Conservation (phyloP, 2,888 invertebrate species). For the Ochropleura leucogaster region DNA sequence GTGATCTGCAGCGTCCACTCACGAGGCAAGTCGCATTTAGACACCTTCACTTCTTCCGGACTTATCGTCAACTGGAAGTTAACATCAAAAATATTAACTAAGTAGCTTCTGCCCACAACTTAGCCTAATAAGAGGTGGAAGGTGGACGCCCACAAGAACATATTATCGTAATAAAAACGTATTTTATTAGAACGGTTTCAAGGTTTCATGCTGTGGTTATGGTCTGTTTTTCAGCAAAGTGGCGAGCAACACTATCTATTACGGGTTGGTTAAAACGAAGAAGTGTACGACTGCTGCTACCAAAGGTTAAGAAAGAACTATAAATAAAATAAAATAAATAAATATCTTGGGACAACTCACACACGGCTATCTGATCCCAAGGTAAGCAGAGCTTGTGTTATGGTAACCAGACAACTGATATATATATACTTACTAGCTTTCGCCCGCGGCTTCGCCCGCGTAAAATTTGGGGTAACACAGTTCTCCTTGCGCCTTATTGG, state of each 20-base stretch:
- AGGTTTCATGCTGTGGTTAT: no score
- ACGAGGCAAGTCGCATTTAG: constrained; percentile 95
- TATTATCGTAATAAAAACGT: not conserved
- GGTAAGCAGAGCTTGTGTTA: no score
- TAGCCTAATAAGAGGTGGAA: not conserved
- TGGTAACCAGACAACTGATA: no score
- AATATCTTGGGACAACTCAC: no score
- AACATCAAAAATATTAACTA: not conserved
- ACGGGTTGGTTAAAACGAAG: not conserved
- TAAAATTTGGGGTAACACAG: no score
- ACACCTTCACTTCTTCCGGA: constrained; percentile 93
- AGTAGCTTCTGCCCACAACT: not conserved
- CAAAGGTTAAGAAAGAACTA: not conserved
- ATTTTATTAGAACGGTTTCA: not conserved
- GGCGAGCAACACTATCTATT: not conserved
- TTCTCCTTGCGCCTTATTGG: no score
- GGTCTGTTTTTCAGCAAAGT: no score
- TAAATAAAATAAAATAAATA: no score
- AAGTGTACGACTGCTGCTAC: not conserved
- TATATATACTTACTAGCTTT: no score
- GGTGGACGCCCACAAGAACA: not conserved
- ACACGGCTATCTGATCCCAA: no score
- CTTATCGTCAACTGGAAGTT: constrained; percentile 93
- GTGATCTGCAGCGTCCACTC: constrained; percentile 93
- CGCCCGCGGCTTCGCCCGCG: no score